A percentile compares a stretch with the other conserved stretches of the same genome.
phyloP scores from a whole-genome alignment of 2,113 vertebrate species.

The Parus major region DNA sequence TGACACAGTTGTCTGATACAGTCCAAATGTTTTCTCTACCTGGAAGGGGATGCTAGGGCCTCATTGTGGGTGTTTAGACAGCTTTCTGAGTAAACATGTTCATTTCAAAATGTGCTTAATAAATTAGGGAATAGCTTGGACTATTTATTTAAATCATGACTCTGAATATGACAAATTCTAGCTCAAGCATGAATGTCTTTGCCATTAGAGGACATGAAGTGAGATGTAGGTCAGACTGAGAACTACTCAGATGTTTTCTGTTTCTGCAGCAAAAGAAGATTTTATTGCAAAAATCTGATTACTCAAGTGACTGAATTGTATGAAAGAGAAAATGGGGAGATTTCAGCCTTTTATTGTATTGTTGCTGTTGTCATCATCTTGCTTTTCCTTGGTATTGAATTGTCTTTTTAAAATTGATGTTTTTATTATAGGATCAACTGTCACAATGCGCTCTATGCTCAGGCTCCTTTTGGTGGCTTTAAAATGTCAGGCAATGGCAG shows the following conservation, averaged over 20 bases:
- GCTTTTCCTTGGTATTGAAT: neutral
- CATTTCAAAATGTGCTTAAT: neutral
- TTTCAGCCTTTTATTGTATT: neutral
- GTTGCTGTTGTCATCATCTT: neutral
- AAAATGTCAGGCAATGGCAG: constrained; percentile 97
- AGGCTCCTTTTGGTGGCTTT: constrained; percentile 91
- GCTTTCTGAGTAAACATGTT: neutral
- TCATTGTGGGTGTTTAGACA: neutral
- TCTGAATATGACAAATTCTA: neutral
- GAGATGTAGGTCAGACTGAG: neutral
- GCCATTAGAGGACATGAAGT: neutral
- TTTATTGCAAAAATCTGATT: constrained; percentile 12
- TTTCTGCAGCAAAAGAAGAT: constrained; percentile 4
- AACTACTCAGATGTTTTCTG: neutral
- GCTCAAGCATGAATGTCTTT: neutral
- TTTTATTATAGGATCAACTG: constrained; percentile 89
- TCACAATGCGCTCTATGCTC: constrained; percentile 91
- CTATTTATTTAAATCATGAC: neutral
- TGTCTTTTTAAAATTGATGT: neutral
- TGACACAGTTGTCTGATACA: neutral
- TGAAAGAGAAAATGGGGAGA: neutral
- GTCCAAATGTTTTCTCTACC: neutral
- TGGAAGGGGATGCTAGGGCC: neutral
- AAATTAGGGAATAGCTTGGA: neutral
- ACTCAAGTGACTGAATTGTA: neutral